Conservation (phyloP, 2,888 invertebrate species). For the Morpho helenor region DNA sequence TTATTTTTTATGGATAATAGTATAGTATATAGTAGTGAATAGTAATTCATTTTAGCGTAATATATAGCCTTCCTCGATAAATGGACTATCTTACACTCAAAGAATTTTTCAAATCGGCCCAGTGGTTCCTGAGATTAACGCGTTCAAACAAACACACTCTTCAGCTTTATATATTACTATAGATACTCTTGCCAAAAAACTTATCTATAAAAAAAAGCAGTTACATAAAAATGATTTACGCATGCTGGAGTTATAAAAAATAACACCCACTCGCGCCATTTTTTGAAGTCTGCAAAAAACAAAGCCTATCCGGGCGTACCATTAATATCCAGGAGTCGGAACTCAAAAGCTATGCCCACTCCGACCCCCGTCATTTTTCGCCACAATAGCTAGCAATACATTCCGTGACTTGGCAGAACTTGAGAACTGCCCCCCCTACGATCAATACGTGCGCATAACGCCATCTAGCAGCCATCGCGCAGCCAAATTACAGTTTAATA, state of each 20-base stretch:
- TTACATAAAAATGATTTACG: neutral
- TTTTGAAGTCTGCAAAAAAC: slow-evolving; percentile 1
- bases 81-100: too few species aligned
- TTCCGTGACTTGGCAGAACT: slow-evolving; percentile 77
- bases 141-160: too few species aligned
- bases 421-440: slow-evolving; percentile 66
- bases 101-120: too few species aligned
- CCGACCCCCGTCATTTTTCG: slow-evolving; percentile 70
- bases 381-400: slow-evolving; percentile 77
- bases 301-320: slow-evolving; percentile 1
- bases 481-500: slow-evolving; percentile 79
- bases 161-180: too few species aligned
- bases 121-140: too few species aligned
- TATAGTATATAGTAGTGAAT: too few species aligned
- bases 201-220: neutral
- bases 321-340: slow-evolving; percentile 12
- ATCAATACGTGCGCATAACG: slow-evolving; percentile 76
- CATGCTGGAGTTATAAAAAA: neutral
- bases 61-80: too few species aligned
- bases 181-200: neutral
- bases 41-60: too few species aligned
- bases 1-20: too few species aligned
- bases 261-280: neutral
- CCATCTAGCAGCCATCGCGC: slow-evolving; percentile 73
- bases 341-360: slow-evolving; percentile 38